A percentile compares a stretch with the other conserved stretches of the same genome.
Evolutionary conservation across 2,797 vertebrate species (phyloP).

Genomic region (Salmo trutta): DNA sequence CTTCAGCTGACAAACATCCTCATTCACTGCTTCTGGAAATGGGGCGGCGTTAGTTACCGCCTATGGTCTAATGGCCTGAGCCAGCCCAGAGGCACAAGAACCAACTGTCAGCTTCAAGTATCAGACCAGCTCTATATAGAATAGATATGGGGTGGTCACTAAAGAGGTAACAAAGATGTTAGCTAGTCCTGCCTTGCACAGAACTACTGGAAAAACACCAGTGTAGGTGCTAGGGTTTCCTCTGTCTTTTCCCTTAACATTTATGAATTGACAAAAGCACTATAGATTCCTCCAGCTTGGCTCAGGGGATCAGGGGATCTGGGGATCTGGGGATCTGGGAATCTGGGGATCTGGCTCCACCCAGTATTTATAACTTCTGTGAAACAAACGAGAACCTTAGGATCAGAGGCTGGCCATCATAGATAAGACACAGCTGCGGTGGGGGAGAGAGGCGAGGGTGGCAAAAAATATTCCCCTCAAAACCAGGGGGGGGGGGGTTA

Average conservation of each 20-base stretch:
- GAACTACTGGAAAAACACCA: slow-evolving; percentile 12
- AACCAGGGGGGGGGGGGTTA: slow-evolving; percentile 37
- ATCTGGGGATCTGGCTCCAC: slow-evolving; percentile 28
- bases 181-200: neutral
- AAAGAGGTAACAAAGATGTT: neutral
- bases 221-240: neutral
- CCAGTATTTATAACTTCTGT: slow-evolving; percentile 55
- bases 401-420: slow-evolving; percentile 5
- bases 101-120: slow-evolving; percentile 18
- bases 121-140: slow-evolving; percentile 6
- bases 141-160: neutral
- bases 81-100: slow-evolving; percentile 26
- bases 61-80: slow-evolving; percentile 17
- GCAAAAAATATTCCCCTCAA: slow-evolving; percentile 53
- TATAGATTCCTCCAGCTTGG: slow-evolving; percentile 41
- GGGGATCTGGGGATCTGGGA: slow-evolving; percentile 9
- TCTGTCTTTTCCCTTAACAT: slow-evolving; percentile 10
- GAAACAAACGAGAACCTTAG: slow-evolving; percentile 33
- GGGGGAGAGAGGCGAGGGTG: slow-evolving; percentile 47
- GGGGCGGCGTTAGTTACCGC: slow-evolving; percentile 30
- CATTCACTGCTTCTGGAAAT: slow-evolving; percentile 43
- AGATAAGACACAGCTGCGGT: slow-evolving; percentile 65
- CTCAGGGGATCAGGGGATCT: slow-evolving; percentile 33
- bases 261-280: slow-evolving; percentile 38
- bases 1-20: slow-evolving; percentile 45